Evolutionary conservation across 2,113 vertebrate species (phyloP).

Genomic region (Tachuris rubrigastra): DNA sequence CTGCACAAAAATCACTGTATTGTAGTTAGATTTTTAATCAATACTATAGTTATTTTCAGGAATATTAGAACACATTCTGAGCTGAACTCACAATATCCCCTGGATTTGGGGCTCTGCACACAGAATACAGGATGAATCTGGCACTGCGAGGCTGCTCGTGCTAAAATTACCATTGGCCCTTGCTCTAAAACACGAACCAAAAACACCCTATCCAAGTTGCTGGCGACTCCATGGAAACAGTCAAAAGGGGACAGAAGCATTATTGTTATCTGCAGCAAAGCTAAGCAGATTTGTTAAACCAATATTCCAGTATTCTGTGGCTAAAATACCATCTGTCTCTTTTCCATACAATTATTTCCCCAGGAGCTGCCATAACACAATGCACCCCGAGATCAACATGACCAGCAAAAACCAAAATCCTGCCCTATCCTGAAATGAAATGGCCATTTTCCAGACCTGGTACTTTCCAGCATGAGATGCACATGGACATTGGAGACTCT

Average conservation of each 20-base stretch:
- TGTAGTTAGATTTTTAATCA: neutral
- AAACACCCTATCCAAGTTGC: neutral
- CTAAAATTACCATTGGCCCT: conserved; percentile 21
- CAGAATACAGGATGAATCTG: neutral
- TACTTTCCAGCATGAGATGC: neutral
- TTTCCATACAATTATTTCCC: neutral
- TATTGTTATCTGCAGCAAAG: neutral
- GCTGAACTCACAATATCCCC: neutral
- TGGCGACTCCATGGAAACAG: conserved; percentile 60
- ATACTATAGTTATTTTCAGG: neutral
- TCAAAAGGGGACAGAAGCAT: conserved; percentile 45
- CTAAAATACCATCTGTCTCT: conserved; percentile 4
- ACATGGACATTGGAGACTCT: neutral
- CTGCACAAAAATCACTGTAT: neutral
- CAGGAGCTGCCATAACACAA: neutral
- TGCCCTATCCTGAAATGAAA: neutral
- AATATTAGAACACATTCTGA: neutral
- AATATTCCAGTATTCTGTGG: conserved; percentile 12
- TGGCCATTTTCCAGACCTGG: rapidly evolving
- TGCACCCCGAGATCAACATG: neutral
- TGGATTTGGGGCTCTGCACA: neutral
- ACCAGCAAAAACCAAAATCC: neutral
- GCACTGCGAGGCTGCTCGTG: neutral
- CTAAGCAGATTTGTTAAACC: conserved; percentile 30
- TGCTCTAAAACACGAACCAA: conserved; percentile 27